A percentile compares a stretch with the other conserved stretches of the same genome.
Conservation (phyloP, 2,888 invertebrate species). For the Agriopis leucophaearia region DNA sequence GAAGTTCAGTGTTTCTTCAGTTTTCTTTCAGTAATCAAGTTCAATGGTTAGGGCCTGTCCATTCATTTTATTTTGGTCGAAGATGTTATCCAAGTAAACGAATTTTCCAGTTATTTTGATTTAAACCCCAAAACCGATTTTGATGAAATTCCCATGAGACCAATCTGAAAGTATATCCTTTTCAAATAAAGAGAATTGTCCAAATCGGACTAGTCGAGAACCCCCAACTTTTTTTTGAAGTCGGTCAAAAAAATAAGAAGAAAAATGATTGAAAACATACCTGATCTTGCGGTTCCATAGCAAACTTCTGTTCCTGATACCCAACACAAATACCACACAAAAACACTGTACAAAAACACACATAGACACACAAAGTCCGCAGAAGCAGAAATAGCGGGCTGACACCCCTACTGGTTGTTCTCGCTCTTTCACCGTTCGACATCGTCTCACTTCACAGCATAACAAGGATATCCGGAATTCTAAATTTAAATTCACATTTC, state of each 20-base stretch:
- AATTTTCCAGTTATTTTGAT: too few relatives aligned
- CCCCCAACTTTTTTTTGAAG: too few relatives aligned
- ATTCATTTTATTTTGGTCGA: too few relatives aligned
- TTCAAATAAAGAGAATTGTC: too few relatives aligned
- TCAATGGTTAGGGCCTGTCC: too few relatives aligned
- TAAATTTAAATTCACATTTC: slow-evolving; percentile 72
- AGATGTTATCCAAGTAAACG: too few relatives aligned
- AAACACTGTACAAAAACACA: slow-evolving; percentile 51
- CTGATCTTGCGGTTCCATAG: slow-evolving; percentile 96
- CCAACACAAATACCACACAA: slow-evolving; percentile 71
- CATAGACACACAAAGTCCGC: slow-evolving; percentile 66
- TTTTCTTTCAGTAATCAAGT: too few relatives aligned
- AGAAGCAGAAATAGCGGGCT: slow-evolving; percentile 74
- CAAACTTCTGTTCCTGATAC: slow-evolving; percentile 92
- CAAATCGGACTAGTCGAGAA: too few relatives aligned
- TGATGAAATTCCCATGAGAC: too few relatives aligned
- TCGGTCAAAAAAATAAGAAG: neutral
- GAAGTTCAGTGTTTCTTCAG: too few relatives aligned
- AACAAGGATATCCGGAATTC: slow-evolving; percentile 65
- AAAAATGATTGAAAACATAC: slow-evolving; percentile 55
- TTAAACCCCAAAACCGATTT: too few relatives aligned
- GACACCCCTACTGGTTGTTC: slow-evolving; percentile 73
- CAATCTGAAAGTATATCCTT: too few relatives aligned
- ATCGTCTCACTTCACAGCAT: slow-evolving; percentile 61
- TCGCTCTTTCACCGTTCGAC: slow-evolving; percentile 61